phyloP scores from a whole-genome alignment of 2,888 invertebrate species.

The Pristionchus entomophagus region DNA sequence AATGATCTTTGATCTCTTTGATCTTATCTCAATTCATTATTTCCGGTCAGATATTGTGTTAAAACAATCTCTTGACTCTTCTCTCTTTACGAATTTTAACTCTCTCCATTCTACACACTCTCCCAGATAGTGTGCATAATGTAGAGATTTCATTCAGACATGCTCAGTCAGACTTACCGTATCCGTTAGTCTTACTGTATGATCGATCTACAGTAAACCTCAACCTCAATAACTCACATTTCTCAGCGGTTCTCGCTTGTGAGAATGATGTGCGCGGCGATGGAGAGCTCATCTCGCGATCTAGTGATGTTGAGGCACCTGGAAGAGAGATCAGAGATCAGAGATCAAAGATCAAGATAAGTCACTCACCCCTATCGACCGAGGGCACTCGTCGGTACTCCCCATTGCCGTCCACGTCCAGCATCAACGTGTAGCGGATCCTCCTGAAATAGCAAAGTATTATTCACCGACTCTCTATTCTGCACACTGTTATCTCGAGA shows the following conservation, averaged over 20 bases:
- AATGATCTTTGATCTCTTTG: not conserved
- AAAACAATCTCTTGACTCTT: no score
- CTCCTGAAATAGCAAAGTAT: conserved; percentile 50
- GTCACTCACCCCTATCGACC: not conserved
- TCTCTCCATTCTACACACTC: no score
- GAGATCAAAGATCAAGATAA: not conserved
- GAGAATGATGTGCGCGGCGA: conserved; percentile 30
- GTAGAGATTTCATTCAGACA: no score
- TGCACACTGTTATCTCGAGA: no score
- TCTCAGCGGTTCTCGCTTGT: conserved; percentile 43
- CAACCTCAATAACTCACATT: conserved; percentile 13
- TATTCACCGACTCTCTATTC: no score
- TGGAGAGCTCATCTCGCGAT: conserved; percentile 30
- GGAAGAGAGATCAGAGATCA: no score
- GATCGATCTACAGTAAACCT: no score
- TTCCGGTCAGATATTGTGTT: no score
- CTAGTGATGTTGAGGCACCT: conserved; percentile 13
- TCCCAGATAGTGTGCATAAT: no score
- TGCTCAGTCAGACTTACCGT: no score
- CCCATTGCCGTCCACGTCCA: conserved; percentile 58
- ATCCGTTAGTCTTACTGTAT: no score
- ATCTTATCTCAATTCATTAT: no score
- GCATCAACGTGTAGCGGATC: conserved; percentile 63
- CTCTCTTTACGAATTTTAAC: not conserved
- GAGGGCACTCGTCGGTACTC: conserved; percentile 24